Evolutionary conservation across 2,797 vertebrate species (phyloP).

Genomic region (Calcarius lapponicus): DNA sequence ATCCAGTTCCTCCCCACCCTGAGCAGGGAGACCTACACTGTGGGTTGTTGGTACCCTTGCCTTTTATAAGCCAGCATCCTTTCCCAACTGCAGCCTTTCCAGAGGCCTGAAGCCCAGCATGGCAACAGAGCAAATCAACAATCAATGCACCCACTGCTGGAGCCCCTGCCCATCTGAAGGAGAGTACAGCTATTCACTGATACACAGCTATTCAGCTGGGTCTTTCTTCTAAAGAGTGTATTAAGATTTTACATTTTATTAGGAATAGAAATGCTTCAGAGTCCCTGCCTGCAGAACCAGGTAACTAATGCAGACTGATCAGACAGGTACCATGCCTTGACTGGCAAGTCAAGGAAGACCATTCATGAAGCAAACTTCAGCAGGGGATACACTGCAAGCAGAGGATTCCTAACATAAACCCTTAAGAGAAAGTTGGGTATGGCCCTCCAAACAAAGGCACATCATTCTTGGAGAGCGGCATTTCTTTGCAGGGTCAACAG

Average conservation of each 20-base stretch:
- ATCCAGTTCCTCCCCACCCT: not conserved
- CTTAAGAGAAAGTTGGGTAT: not conserved
- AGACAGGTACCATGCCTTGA: not conserved
- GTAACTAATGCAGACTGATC: not conserved
- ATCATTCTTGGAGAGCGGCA: not conserved
- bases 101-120: not conserved
- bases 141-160: not conserved
- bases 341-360: not conserved
- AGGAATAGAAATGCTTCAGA: not conserved
- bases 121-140: not conserved
- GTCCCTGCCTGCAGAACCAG: not conserved
- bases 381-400: not conserved
- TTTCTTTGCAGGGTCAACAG: not conserved
- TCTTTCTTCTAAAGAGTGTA: not conserved
- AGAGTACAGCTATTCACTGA: not conserved
- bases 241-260: not conserved
- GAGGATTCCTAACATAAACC: not conserved
- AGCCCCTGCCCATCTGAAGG: not conserved
- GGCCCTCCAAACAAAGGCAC: not conserved
- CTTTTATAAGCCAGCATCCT: not conserved
- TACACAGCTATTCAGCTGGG: not conserved
- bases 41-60: not conserved
- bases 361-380: rapidly evolving
- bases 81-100: not conserved
- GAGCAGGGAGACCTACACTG: not conserved